Conservation (phyloP, 2,113 vertebrate species). For the Clinocottus analis region DNA sequence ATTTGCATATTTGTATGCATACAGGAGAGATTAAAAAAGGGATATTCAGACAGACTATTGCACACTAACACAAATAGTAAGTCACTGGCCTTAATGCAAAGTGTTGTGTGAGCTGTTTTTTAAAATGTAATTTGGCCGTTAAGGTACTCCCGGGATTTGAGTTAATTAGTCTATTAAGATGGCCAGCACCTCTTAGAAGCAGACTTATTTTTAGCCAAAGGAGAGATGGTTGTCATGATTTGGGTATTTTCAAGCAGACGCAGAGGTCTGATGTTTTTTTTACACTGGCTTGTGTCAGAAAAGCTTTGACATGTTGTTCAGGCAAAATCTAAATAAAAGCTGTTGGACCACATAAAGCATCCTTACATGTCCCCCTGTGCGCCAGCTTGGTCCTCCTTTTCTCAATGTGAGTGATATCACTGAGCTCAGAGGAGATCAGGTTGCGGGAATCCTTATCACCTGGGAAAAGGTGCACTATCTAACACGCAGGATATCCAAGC, state of each 20-base stretch:
- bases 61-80: slow-evolving; percentile 31
- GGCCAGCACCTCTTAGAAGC: slow-evolving; percentile 47
- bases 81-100: slow-evolving; percentile 51
- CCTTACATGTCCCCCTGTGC: not conserved
- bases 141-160: slow-evolving; percentile 59
- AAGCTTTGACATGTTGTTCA: not conserved
- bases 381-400: not conserved
- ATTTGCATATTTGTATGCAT: slow-evolving; percentile 60
- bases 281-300: not conserved
- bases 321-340: not conserved
- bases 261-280: not conserved
- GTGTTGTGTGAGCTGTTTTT: slow-evolving; percentile 57
- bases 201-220: slow-evolving; percentile 63
- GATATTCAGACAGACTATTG: slow-evolving; percentile 39
- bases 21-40: slow-evolving; percentile 22
- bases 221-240: slow-evolving; percentile 38
- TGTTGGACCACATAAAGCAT: not conserved
- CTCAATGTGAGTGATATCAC: slow-evolving; percentile 25
- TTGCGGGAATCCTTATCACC: not conserved
- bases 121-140: slow-evolving; percentile 58
- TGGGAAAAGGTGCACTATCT: slow-evolving; percentile 15
- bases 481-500: not conserved
- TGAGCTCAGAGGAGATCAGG: slow-evolving; percentile 1
- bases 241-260: slow-evolving; percentile 5
- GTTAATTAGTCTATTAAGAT: slow-evolving; percentile 74